Evolutionary conservation across 1,140 invertebrate species (phyloP).

Genomic region (Acromyrmex echinatior): DNA sequence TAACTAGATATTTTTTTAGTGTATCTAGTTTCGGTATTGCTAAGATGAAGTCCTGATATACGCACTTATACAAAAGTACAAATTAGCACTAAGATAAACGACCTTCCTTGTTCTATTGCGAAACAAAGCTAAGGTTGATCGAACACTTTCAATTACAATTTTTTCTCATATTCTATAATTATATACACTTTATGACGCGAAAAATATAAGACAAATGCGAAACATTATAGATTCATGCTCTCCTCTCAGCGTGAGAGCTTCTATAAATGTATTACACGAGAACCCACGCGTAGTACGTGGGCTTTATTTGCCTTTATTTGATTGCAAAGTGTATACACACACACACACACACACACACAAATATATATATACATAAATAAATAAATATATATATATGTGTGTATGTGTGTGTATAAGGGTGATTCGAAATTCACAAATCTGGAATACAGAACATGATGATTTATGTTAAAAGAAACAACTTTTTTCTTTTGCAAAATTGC

Average conservation of each 20-base stretch:
- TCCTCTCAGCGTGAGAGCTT: constrained; percentile 35
- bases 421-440: too few species aligned
- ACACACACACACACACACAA: too few species aligned
- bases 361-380: too few species aligned
- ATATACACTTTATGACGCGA: background rate
- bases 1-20: too few species aligned
- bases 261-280: background rate
- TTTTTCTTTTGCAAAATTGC: too few species aligned
- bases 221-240: background rate
- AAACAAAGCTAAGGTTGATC: constrained; percentile 71
- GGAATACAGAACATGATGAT: too few species aligned
- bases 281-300: constrained; percentile 36
- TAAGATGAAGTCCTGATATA: background rate
- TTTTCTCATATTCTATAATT: background rate
- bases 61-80: constrained; percentile 57
- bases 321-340: background rate
- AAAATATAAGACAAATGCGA: background rate
- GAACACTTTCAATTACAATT: constrained; percentile 52
- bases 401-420: too few species aligned
- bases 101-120: constrained; percentile 58
- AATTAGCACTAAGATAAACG: constrained; percentile 65
- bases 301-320: constrained; percentile 32
- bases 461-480: too few species aligned
- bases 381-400: too few species aligned
- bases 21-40: background rate